Evolutionary conservation across 2,797 vertebrate genomes (phyloP), one percentile per base, ranked within the genome.

Genomic region (Melanogrammus aeglefinus): DNA sequence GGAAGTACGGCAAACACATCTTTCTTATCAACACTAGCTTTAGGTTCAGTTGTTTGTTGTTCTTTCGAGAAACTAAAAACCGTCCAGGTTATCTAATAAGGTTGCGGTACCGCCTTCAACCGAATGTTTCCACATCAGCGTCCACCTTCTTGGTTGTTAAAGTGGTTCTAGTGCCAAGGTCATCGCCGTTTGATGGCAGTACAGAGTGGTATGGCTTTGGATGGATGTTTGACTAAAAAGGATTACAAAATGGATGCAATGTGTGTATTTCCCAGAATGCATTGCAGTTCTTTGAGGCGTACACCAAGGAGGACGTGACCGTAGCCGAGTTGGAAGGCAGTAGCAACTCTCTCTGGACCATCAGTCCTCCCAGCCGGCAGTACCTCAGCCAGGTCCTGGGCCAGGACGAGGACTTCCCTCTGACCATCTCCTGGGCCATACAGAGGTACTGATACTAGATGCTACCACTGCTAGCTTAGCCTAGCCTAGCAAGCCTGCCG

Each of bases 321-420:
- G 90, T 97, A 75, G 97, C 96, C 4, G 95, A 96, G 86, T 91
- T 99, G 85, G 96, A 97, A 89, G 97, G 96, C 77, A 97, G 96
- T 91, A 98, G 96, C 44, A 98, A 98, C 90, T 97, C 97, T 76
- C 93, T 99, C 75, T 99, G 97, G 97, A 97, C 97, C 85, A 98
- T 99, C 91, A 98, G 97, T 82, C 97, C 97, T 77, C 97, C 97
- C 75, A 99, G 97, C 77, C 95, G 96, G 87, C 31, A 92, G 74
- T 97, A 96, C 90, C 94, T 99, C 91, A 96, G 96, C 88, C 86
- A 95, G 3, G 95, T 95, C 35, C 92, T 99, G 79, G 76, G 10
- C 76, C 93, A 95, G 87, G 86, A 92, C 73, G 83, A 87, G 88
- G 93, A 93, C 82, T 96, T 98, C 93, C 95, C 96, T 84, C 89